Evolutionary conservation across 2,888 invertebrate genomes (phyloP).

Genomic region (Chrysopilus asiliformis): DNA sequence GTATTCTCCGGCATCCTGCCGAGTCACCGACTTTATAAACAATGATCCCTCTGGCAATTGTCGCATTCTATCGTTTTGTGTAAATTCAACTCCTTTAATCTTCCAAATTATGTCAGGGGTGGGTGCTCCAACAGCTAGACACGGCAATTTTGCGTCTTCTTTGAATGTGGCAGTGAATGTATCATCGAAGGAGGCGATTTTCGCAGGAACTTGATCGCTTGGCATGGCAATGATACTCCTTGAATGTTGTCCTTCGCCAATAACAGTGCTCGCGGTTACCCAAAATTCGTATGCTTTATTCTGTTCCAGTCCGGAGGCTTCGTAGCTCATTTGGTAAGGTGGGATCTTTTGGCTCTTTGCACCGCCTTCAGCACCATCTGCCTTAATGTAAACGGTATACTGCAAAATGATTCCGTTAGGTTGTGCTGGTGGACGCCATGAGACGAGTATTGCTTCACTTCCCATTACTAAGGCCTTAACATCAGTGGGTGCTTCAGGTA

Average conservation of each 20-base stretch:
- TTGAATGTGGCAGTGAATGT: conserved; percentile 85
- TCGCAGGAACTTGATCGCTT: conserved; percentile 67
- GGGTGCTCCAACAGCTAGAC: conserved; percentile 83
- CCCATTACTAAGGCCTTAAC: conserved; percentile 91
- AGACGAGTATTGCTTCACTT: conserved; percentile 77
- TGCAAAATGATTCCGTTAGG: conserved; percentile 88
- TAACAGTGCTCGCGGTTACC: conserved; percentile 87
- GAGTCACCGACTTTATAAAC: conserved; percentile 76
- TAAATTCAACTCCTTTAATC: conserved; percentile 65
- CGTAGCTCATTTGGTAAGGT: conserved; percentile 74
- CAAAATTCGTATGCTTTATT: conserved; percentile 83
- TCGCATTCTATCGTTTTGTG: conserved; percentile 67
- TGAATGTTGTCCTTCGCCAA: conserved; percentile 86
- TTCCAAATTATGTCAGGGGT: conserved; percentile 84
- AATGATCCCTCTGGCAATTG: conserved; percentile 82
- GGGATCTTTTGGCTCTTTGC: conserved; percentile 64
- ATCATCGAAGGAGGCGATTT: conserved; percentile 89
- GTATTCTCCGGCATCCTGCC: conserved; percentile 88
- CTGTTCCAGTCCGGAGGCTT: conserved; percentile 69
- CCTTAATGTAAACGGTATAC: conserved; percentile 81
- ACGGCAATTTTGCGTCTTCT: conserved; percentile 82
- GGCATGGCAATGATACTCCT: conserved; percentile 76
- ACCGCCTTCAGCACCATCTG: conserved; percentile 51
- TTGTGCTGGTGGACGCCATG: conserved; percentile 86
- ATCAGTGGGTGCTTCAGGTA: conserved; percentile 84